phyloP scores from a whole-genome alignment of 2,888 invertebrate genomes.

The Drosophila planitibia region DNA sequence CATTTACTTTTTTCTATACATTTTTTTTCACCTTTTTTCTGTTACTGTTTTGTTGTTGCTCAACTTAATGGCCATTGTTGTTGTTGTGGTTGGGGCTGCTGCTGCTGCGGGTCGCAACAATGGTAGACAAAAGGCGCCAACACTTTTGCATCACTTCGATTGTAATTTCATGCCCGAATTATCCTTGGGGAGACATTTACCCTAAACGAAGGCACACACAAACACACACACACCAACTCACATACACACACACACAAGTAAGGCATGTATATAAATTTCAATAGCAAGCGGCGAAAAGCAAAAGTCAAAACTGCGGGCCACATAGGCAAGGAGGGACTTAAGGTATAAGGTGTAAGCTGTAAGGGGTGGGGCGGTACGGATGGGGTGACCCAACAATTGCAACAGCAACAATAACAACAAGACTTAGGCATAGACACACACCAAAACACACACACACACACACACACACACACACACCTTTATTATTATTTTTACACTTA shows the following conservation, averaged over 20 bases:
- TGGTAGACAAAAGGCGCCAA: slow-evolving; percentile 74
- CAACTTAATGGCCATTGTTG: slow-evolving; percentile 55
- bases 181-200: slow-evolving; percentile 84
- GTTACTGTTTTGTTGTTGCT: slow-evolving; percentile 38
- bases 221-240: slow-evolving; percentile 21
- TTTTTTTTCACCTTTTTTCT: slow-evolving; percentile 8
- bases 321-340: slow-evolving; percentile 12
- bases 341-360: neutral
- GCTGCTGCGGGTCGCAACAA: slow-evolving; percentile 51
- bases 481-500: slow-evolving; percentile 82
- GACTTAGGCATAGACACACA: slow-evolving; percentile 30
- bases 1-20: slow-evolving; percentile 26
- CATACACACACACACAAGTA: slow-evolving; percentile 11
- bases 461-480: slow-evolving; percentile 64
- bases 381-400: slow-evolving; percentile 28
- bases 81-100: slow-evolving; percentile 7
- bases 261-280: slow-evolving; percentile 68
- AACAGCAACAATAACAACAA: slow-evolving; percentile 27
- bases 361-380: neutral
- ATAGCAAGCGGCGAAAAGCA: slow-evolving; percentile 61
- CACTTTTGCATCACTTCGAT: slow-evolving; percentile 81
- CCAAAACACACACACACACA: slow-evolving; percentile 23
- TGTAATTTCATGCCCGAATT: slow-evolving; percentile 85
- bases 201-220: slow-evolving; percentile 60
- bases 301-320: slow-evolving; percentile 61